Evolutionary conservation across 2,797 vertebrate species (phyloP), one percentile per base, ranked within the genome.

Genomic region (Chelon labrosus): DNA sequence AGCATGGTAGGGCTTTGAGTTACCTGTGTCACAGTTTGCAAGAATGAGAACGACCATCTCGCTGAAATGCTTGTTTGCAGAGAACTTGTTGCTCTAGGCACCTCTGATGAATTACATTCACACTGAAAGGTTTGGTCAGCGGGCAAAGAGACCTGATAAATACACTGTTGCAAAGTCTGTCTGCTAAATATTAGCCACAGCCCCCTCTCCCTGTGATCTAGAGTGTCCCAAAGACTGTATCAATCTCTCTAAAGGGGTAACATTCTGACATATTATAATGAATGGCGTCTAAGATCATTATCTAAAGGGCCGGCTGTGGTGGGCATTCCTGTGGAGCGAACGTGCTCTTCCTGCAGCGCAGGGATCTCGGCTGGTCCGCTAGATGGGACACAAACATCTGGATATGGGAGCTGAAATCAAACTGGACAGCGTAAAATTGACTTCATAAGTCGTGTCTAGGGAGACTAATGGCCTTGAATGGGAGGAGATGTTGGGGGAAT

Each of bases 341-440:
- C 88, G 85, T 92, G 89, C 88, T 93, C 81, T 87, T 89, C 75
- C 79, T 77, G 85, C 74, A 50, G 73, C 65, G 70, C 8, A 13
- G 62, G 66, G 70, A 83, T 85, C 77, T 84, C 72, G 63, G 58
- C 70, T 3, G 65, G 65, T 75, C 72, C 55, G 12, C 69, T 57
- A 54, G 75, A 88, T 70, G 65, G 70, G 85, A 82, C 17, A 17
- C 79, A 87, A 89, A 93, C 93, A 95, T 95, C 94, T 95, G 94
- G 93, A 92, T 83, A 37, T 84, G 71, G 79, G 85, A 85, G 88
- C 86, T 67, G 44, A 87, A 93, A 95, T 95, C 86, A 84, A 93
- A 94, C 88, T 82, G 91, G 90, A 93, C 93, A 90, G 94, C 93
- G 91, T 94, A 94, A 93, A 95, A 95, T 95, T 86, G 89, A 93